phyloP scores from a whole-genome alignment of 2,113 vertebrate genomes.

The Brachypteracias leptosomus region DNA sequence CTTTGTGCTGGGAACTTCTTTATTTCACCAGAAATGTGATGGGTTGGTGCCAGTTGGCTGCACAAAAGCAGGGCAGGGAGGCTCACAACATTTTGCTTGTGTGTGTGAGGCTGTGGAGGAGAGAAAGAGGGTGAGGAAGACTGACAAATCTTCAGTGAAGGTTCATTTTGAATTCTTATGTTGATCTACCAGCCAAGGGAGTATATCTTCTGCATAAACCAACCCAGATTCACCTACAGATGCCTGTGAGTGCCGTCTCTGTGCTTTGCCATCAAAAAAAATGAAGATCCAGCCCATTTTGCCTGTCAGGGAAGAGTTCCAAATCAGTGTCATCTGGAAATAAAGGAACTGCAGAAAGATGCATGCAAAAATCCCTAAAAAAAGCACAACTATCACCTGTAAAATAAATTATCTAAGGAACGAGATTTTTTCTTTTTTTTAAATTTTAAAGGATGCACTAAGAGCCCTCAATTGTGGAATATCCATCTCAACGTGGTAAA shows the following conservation, averaged over 20 bases:
- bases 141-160: neutral
- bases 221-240: slow-evolving; percentile 30
- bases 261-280: slow-evolving; percentile 11
- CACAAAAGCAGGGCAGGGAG: neutral
- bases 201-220: neutral
- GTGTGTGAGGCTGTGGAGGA: neutral
- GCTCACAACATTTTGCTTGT: neutral
- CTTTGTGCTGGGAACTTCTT: neutral
- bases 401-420: slow-evolving; percentile 53
- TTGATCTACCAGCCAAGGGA: neutral
- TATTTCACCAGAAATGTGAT: rapidly evolving
- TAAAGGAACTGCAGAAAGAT: slow-evolving; percentile 3
- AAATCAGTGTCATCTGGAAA: slow-evolving; percentile 29
- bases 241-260: neutral
- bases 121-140: neutral
- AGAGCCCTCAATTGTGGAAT: slow-evolving; percentile 55
- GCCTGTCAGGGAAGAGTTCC: slow-evolving; percentile 20
- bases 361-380: neutral
- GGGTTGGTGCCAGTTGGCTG: neutral
- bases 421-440: neutral
- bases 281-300: neutral
- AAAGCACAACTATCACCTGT: neutral
- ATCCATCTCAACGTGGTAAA: slow-evolving; percentile 51
- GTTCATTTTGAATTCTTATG: neutral
- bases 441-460: slow-evolving; percentile 34